Base-by-base conservation (phyloP, 2,888 invertebrate species). In the Macrosiphum euphorbiae region DNA sequence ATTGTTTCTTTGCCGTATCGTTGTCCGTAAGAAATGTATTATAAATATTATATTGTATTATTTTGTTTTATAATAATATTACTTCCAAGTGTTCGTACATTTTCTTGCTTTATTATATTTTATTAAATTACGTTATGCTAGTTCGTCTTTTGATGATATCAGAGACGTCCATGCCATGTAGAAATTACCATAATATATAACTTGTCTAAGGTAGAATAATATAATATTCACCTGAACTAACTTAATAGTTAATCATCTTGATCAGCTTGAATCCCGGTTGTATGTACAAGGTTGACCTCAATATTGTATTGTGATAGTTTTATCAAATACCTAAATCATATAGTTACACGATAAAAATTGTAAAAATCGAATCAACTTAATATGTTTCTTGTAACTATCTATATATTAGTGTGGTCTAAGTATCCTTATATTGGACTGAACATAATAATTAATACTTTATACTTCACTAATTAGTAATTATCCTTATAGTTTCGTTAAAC, bases 191-290 rank as follows among this genome's bases (percentile, higher is more conserved):
- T 92, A 87, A 20, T 61, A 28, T 44, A 26, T 67, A 61, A 35
- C 16, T n/a, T 85, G 55, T 52, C 28, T 4, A 10, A 58, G 20
- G 24, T 28, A 55, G 3, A 55, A 86, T 52, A 85, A n/a, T 86
- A n/a, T 41, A 85, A 55, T 58, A n/a, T n/a, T 61, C 61, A 44
- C n/a, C 44, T 35, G 61, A 61, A 86, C 35, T 8, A 35, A 50
- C 61, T 67, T 47, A 20, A 87, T 50, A 50, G 67, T 67, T 92
- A 92, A 92, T 92, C 92, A 20, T 67, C 1, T 28, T 28, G 87
- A 92, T 88, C 61, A 44, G 87, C 35, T 87, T 26, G 35, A 47
- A 61, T 88, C 67, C 61, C n/a, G 87, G 86, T 92, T 92, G 41
- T 55, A 28, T 44, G 20, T 52, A 50, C 24, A 55, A 84, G 16